Evolutionary conservation across 2,888 invertebrate species (phyloP).

Genomic region (Rhamnusium bicolor): DNA sequence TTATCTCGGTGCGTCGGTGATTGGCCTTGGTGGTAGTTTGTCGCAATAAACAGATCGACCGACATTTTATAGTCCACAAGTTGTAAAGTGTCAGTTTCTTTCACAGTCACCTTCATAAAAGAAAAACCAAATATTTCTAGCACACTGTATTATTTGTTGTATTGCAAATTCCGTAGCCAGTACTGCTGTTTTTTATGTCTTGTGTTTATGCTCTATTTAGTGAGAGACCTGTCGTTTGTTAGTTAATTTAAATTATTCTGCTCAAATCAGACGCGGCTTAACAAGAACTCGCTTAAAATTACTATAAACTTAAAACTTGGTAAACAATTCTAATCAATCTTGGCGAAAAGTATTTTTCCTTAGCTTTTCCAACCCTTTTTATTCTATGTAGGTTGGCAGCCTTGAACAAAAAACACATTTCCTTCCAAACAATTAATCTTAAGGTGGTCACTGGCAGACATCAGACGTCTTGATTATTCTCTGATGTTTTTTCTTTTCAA

Average conservation of each 20-base stretch:
- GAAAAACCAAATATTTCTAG: too few relatives aligned
- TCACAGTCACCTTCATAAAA: too few relatives aligned
- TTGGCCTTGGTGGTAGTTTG: too few relatives aligned
- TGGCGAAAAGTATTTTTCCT: conserved; percentile 43
- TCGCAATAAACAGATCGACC: too few relatives aligned
- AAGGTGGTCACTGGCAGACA: conserved; percentile 56
- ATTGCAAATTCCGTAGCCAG: neutral
- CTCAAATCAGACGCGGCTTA: neutral
- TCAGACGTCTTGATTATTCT: conserved; percentile 54
- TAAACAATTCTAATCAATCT: conserved; percentile 48
- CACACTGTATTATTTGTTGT: neutral
- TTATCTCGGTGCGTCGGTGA: too few relatives aligned
- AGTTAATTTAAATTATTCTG: neutral
- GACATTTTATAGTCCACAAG: too few relatives aligned
- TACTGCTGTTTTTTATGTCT: neutral
- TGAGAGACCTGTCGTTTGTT: neutral
- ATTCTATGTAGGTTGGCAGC: conserved; percentile 4
- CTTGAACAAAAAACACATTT: conserved; percentile 33
- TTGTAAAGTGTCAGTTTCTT: too few relatives aligned
- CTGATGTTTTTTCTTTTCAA: conserved; percentile 40
- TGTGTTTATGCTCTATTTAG: neutral
- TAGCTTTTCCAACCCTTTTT: conserved; percentile 19
- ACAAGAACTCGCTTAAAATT: conserved; percentile 20
- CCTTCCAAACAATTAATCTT: conserved; percentile 55
- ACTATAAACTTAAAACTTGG: conserved; percentile 36